A percentile compares a stretch with the other conserved stretches of the same genome.
Evolutionary conservation across 2,113 vertebrate species (phyloP).

Genomic region (Lamprotornis superbus): DNA sequence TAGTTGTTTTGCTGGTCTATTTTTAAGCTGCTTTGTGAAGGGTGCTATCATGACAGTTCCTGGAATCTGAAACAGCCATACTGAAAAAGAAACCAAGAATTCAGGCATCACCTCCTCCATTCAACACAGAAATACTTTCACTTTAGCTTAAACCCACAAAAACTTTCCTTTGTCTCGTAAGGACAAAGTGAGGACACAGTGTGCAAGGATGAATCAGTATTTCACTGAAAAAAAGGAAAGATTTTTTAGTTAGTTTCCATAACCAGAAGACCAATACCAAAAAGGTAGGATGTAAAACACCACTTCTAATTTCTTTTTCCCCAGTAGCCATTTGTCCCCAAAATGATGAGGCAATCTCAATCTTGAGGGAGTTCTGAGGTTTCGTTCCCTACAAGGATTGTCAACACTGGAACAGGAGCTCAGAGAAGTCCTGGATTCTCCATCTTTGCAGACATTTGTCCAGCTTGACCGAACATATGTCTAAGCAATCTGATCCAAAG

Average conservation of each 20-base stretch:
- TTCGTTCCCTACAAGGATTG: neutral
- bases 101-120: constrained; percentile 33
- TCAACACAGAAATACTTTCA: constrained; percentile 11
- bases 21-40: constrained; percentile 53
- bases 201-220: neutral
- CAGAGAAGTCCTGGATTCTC: neutral
- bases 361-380: neutral
- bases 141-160: constrained; percentile 46
- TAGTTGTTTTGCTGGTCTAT: constrained; percentile 7
- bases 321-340: neutral
- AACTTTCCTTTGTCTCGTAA: constrained; percentile 38
- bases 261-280: neutral
- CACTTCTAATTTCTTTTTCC: neutral
- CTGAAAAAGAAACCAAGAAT: constrained; percentile 26
- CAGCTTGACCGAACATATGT: neutral
- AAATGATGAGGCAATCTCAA: neutral
- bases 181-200: neutral
- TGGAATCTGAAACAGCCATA: constrained; percentile 21
- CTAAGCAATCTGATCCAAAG: neutral
- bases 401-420: neutral
- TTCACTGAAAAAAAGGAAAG: neutral
- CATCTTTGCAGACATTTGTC: neutral
- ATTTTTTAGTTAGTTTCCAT: neutral
- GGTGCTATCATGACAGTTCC: neutral
- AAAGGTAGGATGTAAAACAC: neutral